phyloP scores from a whole-genome alignment of 2,888 invertebrate species.

The Lobophora halterata region DNA sequence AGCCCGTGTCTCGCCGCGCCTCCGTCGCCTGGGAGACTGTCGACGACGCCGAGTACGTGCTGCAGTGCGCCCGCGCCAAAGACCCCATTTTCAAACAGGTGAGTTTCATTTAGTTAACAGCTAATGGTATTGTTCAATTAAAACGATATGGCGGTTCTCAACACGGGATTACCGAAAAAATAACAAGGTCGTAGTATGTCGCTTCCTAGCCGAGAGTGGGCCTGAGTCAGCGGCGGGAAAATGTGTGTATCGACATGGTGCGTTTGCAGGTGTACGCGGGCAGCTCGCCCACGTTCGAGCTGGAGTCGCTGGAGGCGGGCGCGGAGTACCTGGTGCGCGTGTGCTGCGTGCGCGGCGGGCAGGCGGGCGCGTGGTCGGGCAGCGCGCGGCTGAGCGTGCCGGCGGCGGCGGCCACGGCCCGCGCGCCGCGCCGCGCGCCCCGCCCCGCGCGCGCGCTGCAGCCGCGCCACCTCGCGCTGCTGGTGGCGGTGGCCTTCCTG shows the following conservation, averaged over 20 bases:
- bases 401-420: slow-evolving; percentile 68
- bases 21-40: slow-evolving; percentile 63
- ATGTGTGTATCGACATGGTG: too few species aligned
- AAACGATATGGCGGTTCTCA: too few species aligned
- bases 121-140: too few species aligned
- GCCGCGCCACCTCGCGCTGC: slow-evolving; percentile 80
- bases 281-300: slow-evolving; percentile 80
- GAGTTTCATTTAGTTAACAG: not conserved
- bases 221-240: too few species aligned
- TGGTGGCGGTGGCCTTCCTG: slow-evolving; percentile 82
- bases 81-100: slow-evolving; percentile 64
- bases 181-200: not conserved
- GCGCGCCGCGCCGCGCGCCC: slow-evolving; percentile 80
- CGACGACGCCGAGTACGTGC: slow-evolving; percentile 87
- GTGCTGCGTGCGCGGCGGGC: slow-evolving; percentile 85
- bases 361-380: slow-evolving; percentile 87
- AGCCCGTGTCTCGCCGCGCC: slow-evolving; percentile 62
- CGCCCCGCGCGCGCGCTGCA: slow-evolving; percentile 55
- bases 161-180: too few species aligned
- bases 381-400: slow-evolving; percentile 77
- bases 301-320: slow-evolving; percentile 86
- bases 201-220: too few species aligned
- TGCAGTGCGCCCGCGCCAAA: slow-evolving; percentile 81
- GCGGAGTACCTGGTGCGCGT: slow-evolving; percentile 89
- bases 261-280: slow-evolving; percentile 84